Conservation (phyloP, 2,888 invertebrate species). For the Cataglyphis cursor region DNA sequence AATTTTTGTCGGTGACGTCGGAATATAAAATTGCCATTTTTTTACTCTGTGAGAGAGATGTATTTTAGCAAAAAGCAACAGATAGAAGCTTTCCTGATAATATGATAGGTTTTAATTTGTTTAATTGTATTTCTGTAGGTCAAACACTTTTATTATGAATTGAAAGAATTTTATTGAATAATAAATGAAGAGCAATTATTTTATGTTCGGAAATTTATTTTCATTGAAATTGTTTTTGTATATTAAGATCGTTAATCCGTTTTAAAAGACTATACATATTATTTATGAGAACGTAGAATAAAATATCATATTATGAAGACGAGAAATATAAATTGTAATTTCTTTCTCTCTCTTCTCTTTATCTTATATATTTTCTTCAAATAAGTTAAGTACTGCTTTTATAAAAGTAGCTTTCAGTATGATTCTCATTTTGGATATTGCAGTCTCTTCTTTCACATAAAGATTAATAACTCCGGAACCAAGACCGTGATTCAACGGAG, state of each 20-base stretch:
- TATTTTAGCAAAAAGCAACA: no score
- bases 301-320: not conserved
- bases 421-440: not conserved
- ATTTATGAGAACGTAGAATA: not conserved
- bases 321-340: not conserved
- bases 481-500: slow-evolving; percentile 2
- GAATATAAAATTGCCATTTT: slow-evolving; percentile 7
- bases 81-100: not conserved
- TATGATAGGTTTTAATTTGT: slow-evolving; percentile 13
- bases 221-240: not conserved
- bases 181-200: not conserved
- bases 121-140: not conserved
- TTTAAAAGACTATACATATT: not conserved
- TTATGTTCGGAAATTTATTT: not conserved
- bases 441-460: slow-evolving; percentile 6
- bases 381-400: slow-evolving; percentile 5
- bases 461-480: slow-evolving; percentile 1
- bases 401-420: not conserved
- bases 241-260: not conserved
- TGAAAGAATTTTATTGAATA: not conserved
- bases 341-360: not conserved
- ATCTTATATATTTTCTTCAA: not conserved
- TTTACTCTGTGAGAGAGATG: slow-evolving; percentile 4
- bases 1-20: slow-evolving; percentile 20
- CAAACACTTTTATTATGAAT: not conserved